phyloP scores from a whole-genome alignment of 2,888 invertebrate species.

The Trichopria drosophilae region DNA sequence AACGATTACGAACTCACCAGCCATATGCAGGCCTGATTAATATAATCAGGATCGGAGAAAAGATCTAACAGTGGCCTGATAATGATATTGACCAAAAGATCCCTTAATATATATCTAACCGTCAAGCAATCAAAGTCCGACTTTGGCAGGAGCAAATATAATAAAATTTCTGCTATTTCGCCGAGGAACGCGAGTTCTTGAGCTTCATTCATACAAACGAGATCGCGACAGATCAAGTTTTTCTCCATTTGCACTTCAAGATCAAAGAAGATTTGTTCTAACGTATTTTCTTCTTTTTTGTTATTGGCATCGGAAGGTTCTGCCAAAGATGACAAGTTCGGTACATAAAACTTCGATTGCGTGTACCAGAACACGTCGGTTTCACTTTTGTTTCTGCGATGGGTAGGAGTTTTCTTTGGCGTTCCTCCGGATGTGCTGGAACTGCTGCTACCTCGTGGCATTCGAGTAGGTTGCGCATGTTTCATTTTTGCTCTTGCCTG shows the following conservation, averaged over 20 bases:
- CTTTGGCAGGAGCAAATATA: conserved; percentile 81
- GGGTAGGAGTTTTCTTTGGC: conserved; percentile 61
- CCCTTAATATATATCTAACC: conserved; percentile 74
- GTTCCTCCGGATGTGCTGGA: conserved; percentile 54
- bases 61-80: conserved; percentile 72
- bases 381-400: conserved; percentile 74
- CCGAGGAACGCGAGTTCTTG: conserved; percentile 76
- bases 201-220: conserved; percentile 72
- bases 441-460: conserved; percentile 49
- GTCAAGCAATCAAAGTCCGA: conserved; percentile 84
- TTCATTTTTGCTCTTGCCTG: conserved; percentile 66
- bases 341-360: conserved; percentile 68
- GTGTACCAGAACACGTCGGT: conserved; percentile 72
- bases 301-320: conserved; percentile 48
- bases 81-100: conserved; percentile 74
- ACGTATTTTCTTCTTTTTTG: conserved; percentile 49
- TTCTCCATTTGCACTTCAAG: conserved; percentile 86
- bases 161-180: conserved; percentile 79
- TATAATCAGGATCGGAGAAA: conserved; percentile 86
- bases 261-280: conserved; percentile 85
- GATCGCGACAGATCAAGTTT: conserved; percentile 75
- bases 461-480: conserved; percentile 42
- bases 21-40: conserved; percentile 87
- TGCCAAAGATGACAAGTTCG: conserved; percentile 50
- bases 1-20: conserved; percentile 68